Percentiles rank a stretch among this genome's conserved stretches.
Evolutionary conservation across 1,140 invertebrate genomes (phyloP).

Genomic region (Antheraea pernyi): DNA sequence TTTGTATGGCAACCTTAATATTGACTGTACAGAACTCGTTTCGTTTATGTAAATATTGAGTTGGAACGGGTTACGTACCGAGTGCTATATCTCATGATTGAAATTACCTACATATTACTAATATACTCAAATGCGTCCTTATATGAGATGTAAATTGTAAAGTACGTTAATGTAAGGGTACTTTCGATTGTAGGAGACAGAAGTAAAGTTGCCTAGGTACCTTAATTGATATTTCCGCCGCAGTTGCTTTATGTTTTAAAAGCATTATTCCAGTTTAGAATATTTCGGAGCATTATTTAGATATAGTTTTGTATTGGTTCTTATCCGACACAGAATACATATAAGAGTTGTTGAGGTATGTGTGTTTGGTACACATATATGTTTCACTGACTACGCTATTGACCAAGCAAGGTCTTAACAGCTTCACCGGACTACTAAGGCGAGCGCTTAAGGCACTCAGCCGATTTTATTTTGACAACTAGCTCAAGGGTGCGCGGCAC

Average conservation of each 20-base stretch:
- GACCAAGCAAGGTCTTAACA: no score
- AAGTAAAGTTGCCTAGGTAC: neutral
- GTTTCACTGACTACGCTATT: no score
- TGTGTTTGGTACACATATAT: no score
- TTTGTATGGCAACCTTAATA: conserved; percentile 72
- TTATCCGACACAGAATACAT: no score
- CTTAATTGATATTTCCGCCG: neutral
- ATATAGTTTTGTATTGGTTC: no score
- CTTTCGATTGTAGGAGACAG: conserved; percentile 8
- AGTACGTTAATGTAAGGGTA: neutral
- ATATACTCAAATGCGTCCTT: neutral
- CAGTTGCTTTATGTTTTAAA: neutral
- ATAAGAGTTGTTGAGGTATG: no score
- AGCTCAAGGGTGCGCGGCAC: no score
- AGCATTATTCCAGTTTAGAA: neutral
- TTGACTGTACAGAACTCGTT: conserved; percentile 70
- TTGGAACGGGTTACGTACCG: conserved; percentile 26
- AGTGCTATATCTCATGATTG: conserved; percentile 41
- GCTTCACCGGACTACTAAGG: no score
- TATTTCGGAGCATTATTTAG: no score
- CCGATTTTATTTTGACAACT: no score
- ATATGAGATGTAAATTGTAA: neutral
- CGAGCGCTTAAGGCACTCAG: no score
- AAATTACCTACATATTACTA: conserved; percentile 20
- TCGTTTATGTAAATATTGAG: conserved; percentile 56